Evolutionary conservation across 2,797 vertebrate species (phyloP).

Genomic region (Anguilla anguilla): DNA sequence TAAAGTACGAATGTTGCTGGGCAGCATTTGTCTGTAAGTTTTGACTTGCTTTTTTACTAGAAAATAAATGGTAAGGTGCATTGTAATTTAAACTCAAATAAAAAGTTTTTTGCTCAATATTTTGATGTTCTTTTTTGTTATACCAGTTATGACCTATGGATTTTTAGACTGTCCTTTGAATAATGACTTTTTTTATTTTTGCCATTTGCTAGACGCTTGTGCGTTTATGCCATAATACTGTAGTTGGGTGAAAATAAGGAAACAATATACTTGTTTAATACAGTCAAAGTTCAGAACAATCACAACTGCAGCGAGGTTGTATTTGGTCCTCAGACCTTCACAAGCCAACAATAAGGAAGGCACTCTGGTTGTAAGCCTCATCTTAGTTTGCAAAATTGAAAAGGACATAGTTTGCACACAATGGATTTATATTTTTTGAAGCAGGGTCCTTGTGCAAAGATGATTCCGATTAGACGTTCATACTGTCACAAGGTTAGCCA

Average conservation of each 20-base stretch:
- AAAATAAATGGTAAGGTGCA: conserved; percentile 55
- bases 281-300: not conserved
- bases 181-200: not conserved
- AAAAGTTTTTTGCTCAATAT: conserved; percentile 34
- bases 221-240: not conserved
- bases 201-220: not conserved
- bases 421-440: not conserved
- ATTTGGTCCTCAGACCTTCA: not conserved
- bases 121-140: not conserved
- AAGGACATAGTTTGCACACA: not conserved
- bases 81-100: conserved; percentile 73
- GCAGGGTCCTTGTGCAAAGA: conserved; percentile 1
- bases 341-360: not conserved
- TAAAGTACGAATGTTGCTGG: conserved; percentile 69
- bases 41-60: conserved; percentile 60
- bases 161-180: not conserved
- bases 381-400: not conserved
- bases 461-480: conserved; percentile 25
- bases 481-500: conserved; percentile 34
- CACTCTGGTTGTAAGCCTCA: not conserved
- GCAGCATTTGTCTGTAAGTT: conserved; percentile 66
- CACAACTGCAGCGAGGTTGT: not conserved
- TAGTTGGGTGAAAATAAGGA: not conserved
- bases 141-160: not conserved
- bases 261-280: not conserved